Conservation (phyloP, 2,888 invertebrate species). For the Anticlea derivata region DNA sequence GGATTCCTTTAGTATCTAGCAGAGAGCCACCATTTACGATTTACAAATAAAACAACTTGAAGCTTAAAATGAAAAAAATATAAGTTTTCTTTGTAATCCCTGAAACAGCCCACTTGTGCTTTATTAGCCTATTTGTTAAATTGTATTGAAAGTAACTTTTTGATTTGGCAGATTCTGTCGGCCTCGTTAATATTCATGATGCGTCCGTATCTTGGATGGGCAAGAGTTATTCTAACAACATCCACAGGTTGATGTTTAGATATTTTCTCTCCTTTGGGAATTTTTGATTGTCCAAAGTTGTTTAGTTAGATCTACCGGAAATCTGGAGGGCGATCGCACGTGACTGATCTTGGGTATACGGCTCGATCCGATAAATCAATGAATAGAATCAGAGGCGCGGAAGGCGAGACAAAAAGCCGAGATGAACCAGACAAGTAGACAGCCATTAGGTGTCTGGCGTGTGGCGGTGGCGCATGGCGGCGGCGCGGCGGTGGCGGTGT, state of each 20-base stretch:
- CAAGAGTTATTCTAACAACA: too few species aligned
- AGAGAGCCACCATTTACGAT: not conserved
- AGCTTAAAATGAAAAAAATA: too few species aligned
- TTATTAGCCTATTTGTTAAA: not conserved
- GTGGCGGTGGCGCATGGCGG: not conserved
- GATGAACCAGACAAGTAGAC: not conserved
- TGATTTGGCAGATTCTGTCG: not conserved
- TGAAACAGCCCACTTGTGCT: not conserved
- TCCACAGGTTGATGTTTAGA: too few species aligned
- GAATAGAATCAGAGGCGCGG: not conserved
- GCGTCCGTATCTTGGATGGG: too few species aligned
- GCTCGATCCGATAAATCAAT: not conserved
- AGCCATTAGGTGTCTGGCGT: too few species aligned
- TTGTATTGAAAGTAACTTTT: not conserved
- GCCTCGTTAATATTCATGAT: not conserved
- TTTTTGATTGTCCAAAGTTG: too few species aligned
- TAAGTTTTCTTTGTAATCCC: not conserved
- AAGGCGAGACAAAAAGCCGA: not conserved
- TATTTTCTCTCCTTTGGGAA: too few species aligned
- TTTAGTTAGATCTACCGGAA: too few species aligned
- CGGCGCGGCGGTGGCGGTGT: too few species aligned
- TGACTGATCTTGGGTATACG: not conserved
- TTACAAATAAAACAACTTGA: conserved; percentile 4
- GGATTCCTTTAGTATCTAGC: not conserved
- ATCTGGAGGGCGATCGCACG: too few species aligned